A percentile compares a stretch with the other conserved stretches of the same genome.
Evolutionary conservation across 1,140 invertebrate genomes (phyloP).

Genomic region (Aphaenogaster ashmeadi): DNA sequence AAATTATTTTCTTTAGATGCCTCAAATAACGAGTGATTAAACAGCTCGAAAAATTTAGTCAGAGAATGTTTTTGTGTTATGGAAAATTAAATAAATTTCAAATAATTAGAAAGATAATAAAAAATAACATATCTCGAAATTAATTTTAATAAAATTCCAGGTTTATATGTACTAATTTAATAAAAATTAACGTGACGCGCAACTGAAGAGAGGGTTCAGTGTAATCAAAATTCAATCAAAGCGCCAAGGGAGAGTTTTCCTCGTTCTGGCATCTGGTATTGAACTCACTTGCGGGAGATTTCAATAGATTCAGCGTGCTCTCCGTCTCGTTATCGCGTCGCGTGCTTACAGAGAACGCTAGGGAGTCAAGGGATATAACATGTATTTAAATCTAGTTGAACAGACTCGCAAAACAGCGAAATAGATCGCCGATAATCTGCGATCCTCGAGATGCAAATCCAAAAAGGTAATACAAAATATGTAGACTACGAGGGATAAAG

Average conservation of each 20-base stretch:
- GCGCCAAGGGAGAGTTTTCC: background rate
- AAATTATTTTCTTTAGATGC: conserved; percentile 5
- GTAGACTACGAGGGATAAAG: background rate
- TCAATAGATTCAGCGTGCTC: conserved; percentile 51
- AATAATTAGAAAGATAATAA: background rate
- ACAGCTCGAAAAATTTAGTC: background rate
- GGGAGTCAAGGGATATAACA: background rate
- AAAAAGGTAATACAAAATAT: background rate
- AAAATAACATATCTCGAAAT: background rate
- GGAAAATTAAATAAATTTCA: conserved; percentile 9
- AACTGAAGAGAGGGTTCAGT: background rate
- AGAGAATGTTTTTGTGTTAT: background rate
- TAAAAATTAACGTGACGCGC: background rate
- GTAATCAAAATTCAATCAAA: conserved; percentile 8
- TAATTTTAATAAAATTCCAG: background rate
- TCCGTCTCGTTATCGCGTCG: conserved; percentile 25
- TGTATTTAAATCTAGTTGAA: background rate
- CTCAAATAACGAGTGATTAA: conserved; percentile 1
- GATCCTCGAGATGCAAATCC: background rate
- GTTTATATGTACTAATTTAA: background rate
- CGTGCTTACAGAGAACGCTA: background rate
- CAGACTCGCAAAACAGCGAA: background rate
- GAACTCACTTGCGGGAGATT: conserved; percentile 48
- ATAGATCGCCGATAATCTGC: background rate
- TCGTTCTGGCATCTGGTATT: conserved; percentile 20